phyloP scores from a whole-genome alignment of 2,113 vertebrate genomes.

The Neodontobutis hainanensis region DNA sequence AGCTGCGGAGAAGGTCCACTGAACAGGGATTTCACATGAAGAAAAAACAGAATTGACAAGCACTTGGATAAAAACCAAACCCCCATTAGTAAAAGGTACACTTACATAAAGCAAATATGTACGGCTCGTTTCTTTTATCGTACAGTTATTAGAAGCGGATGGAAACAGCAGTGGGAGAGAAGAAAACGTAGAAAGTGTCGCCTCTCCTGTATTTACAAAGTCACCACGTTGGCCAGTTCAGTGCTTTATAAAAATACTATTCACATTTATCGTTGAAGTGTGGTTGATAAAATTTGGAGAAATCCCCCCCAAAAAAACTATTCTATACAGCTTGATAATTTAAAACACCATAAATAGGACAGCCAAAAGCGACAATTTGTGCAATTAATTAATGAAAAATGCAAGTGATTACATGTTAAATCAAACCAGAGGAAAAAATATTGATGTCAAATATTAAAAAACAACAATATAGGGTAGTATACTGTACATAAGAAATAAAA shows the following conservation, averaged over 20 bases:
- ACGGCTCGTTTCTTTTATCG: conserved; percentile 60
- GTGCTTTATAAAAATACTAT: conserved; percentile 99
- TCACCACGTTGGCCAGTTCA: conserved; percentile 83
- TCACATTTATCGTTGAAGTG: conserved; percentile 96
- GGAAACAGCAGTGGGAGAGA: conserved; percentile 70
- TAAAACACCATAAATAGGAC: conserved; percentile 27
- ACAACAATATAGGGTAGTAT: conserved; percentile 20
- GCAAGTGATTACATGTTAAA: conserved; percentile 36
- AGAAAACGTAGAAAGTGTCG: conserved; percentile 66
- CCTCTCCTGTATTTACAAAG: conserved; percentile 90
- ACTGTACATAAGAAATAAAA: conserved; percentile 33
- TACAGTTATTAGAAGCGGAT: conserved; percentile 83
- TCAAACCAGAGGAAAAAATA: conserved; percentile 28
- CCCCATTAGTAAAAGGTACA: conserved; percentile 57
- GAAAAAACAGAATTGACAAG: conserved; percentile 40
- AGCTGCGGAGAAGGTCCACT: conserved; percentile 40
- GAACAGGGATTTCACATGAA: conserved; percentile 52
- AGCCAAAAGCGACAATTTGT: conserved; percentile 47
- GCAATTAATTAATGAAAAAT: conserved; percentile 45
- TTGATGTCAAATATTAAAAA: conserved; percentile 24
- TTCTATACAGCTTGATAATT: conserved; percentile 69
- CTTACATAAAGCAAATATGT: conserved; percentile 67
- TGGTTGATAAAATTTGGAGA: conserved; percentile 74
- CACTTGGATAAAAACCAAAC: conserved; percentile 51
- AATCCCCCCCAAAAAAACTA: conserved; percentile 55